Conservation (phyloP, 2,113 vertebrate genomes). For the Centropus unirufus region DNA sequence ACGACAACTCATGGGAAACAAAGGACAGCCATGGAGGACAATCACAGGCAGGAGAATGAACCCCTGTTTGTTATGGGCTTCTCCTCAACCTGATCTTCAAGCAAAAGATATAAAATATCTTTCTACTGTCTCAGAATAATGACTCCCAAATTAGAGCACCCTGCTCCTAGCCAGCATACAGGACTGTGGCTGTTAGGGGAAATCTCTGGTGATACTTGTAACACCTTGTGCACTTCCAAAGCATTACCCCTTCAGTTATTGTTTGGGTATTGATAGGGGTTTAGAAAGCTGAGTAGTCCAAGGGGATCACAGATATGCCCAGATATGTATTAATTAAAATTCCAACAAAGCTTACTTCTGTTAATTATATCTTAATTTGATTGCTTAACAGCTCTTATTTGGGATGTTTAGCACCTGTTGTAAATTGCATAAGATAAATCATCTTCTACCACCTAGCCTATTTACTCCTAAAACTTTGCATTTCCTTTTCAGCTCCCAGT, state of each 20-base stretch:
- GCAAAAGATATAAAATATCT: background rate
- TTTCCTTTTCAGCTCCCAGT: constrained; percentile 66
- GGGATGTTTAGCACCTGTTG: constrained; percentile 87
- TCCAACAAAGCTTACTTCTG: constrained; percentile 83
- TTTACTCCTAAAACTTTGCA: constrained; percentile 78
- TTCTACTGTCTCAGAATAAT: background rate
- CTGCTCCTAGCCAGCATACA: background rate
- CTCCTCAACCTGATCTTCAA: background rate
- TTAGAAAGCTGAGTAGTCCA: constrained; percentile 62
- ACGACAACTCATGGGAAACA: accelerated
- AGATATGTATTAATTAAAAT: constrained; percentile 85
- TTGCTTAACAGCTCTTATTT: constrained; percentile 86
- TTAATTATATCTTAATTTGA: constrained; percentile 88
- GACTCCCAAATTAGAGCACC: background rate
- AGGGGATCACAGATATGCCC: constrained; percentile 75
- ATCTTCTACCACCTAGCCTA: constrained; percentile 73
- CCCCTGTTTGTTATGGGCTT: accelerated
- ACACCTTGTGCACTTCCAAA: constrained; percentile 29
- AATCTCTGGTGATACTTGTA: background rate
- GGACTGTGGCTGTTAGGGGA: background rate
- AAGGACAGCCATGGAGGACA: accelerated
- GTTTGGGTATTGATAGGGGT: constrained; percentile 18
- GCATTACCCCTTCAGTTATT: background rate
- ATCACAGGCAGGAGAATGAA: background rate
- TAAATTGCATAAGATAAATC: constrained; percentile 85